Evolutionary conservation across 2,113 vertebrate genomes (phyloP), one percentile per base, ranked within the genome.

Genomic region (Leptobrachium leishanense): DNA sequence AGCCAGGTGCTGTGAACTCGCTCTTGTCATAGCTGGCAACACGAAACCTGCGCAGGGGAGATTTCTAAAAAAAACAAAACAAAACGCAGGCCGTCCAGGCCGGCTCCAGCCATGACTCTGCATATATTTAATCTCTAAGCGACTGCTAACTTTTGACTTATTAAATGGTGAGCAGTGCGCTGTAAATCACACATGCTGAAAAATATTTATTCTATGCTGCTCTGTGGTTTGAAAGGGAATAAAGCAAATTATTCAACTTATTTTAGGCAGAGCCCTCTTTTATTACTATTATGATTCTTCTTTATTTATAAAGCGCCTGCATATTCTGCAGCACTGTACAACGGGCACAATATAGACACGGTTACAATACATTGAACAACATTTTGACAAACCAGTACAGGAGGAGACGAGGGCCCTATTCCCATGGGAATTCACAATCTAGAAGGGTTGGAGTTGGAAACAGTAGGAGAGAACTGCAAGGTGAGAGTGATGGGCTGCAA

Each of bases 111-210:
- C 70, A 74, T 74, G 77, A 80, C 77, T 79, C 70, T 66, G 70
- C 77, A 80, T 80, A 80, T 80, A 80, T 80, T 80, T 72, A n/a
- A 79, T 72, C 59, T 43, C 44, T 63, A 11, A 55, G 77, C 53
- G 74, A 67, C 77, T 20, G 50, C 77, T 70, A 69, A 71, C 76
- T 44, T 31, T 63, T 69, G 55, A 77, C 63, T 77, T 63, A 63
- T 54, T 67, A 69, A 63, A 55, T 15, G 7, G 46, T 8, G 67
- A 66, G 63, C 54, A 10, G 70, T 43, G 41, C 15, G n/a, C 2
- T 10, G 40, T 43, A 13, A 55, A 10, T 39, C 44, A 53, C 63
- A n/a, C 9, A 12, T 12, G 13, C 13, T 59, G 9, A 59, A 2
- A 12, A 12, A 0, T 12, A 13, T 59, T 59, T 13, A 59, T 59